Evolutionary conservation across 2,888 invertebrate genomes (phyloP), one percentile per base, ranked within the genome.

Genomic region (Thymelicus sylvestris): DNA sequence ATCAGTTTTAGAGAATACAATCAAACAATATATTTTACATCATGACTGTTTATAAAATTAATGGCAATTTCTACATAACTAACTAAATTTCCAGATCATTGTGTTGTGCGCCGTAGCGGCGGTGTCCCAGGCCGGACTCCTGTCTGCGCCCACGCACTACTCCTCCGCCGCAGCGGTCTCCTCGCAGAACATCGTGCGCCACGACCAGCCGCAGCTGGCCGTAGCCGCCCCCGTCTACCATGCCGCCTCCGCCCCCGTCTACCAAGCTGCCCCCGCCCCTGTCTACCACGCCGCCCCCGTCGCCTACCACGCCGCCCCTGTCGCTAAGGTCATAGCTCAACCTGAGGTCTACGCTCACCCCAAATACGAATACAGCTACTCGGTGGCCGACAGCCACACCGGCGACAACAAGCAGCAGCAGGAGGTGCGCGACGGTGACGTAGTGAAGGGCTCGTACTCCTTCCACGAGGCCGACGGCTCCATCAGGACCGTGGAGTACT

Each of bases 321-420:
- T 63, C 62, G 48, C 66, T 24, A 55, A 55, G 8, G 55, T 24
- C 24, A 15, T 52, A 2, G 55, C 55, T 2, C 24, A 55, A 10
- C 55, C 55, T 10, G 60, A 59, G 19, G 60, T 31, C 15, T 31
- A 48, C 59, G 19, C 92, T 1, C 82, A 92, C 84, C 93, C 93
- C 74, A 89, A 88, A 79, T 93, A 93, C 84, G 91, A 94, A 79
- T 95, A 89, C 89, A 88, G 86, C 70, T 95, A 95, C 88, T 94
- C 94, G 39, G 95, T 95, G 0, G 89, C 93, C 74, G 95, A 95
- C 81, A 86, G 90, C 38, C 94, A 94, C 84, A 95, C 95, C 81
- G 95, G 95, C 61, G 95, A 95, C 87, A 89, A 93, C 85, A 94
- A 95, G 86, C 88, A 90, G 73, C 94, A 94, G 83, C 92, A 94